phyloP scores from a whole-genome alignment of 1,140 invertebrate genomes.

The Thaumetopoea pityocampa region DNA sequence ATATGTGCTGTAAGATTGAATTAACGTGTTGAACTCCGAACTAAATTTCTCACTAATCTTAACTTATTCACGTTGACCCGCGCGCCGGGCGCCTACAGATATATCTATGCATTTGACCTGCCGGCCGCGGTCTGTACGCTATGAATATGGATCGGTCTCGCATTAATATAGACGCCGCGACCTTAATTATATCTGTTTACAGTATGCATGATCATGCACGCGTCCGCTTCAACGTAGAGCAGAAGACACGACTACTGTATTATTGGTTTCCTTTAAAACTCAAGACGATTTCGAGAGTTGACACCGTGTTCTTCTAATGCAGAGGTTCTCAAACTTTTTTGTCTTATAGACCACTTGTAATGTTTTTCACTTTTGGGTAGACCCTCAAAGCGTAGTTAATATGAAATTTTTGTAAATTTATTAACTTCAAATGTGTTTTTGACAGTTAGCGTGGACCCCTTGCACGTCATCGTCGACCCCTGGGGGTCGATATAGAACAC shows the following conservation, averaged over 20 bases:
- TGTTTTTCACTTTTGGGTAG: too few relatives aligned
- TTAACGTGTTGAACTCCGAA: constrained; percentile 32
- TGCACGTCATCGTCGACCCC: too few relatives aligned
- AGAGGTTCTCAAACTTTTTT: too few relatives aligned
- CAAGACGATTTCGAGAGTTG: constrained; percentile 1
- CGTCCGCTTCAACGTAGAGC: constrained; percentile 17
- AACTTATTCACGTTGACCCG: constrained; percentile 41
- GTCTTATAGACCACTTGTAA: too few relatives aligned
- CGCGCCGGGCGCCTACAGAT: constrained; percentile 30
- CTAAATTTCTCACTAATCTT: constrained; percentile 43
- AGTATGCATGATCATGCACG: constrained; percentile 47
- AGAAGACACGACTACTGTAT: constrained; percentile 15
- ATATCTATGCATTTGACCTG: constrained; percentile 38
- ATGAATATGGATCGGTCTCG: constrained; percentile 52
- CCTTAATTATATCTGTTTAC: constrained; percentile 62
- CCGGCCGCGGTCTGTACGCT: constrained; percentile 20
- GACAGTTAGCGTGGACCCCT: too few relatives aligned
- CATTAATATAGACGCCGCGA: constrained; percentile 49
- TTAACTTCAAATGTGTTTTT: too few relatives aligned
- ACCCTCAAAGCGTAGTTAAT: too few relatives aligned
- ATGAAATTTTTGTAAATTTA: too few relatives aligned
- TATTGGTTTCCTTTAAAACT: constrained; percentile 9
- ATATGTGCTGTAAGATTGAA: too few relatives aligned
- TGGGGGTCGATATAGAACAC: too few relatives aligned
- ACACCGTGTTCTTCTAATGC: too few relatives aligned